Base-by-base conservation (phyloP, 2,797 vertebrate genomes). In the Urosaurus nigricauda region DNA sequence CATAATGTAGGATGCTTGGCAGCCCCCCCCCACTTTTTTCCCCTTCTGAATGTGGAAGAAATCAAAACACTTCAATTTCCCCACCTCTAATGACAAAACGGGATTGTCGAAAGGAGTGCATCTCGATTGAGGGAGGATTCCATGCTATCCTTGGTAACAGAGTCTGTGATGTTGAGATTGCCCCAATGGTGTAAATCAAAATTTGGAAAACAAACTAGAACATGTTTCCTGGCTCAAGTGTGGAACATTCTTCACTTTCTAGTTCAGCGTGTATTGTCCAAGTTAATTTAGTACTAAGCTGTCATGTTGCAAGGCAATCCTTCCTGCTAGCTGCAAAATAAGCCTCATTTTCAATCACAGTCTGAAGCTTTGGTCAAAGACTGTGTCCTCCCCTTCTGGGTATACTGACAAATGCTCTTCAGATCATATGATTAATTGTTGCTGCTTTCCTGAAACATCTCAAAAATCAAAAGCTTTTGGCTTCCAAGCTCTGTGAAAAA, bases 381-480 rank as follows among this genome's bases (percentile, higher is more conserved):
- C 29, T 83, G 29, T 51, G 70, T 24, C 40, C 32, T 21, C 37
- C 19, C 19, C 53, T 9, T 79, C 37, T 37, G 68, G 5, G 37
- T 51, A 35, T 40, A 79, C 35, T 89, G 53, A 87, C 63, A 32
- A 71, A 17, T 8, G 21, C 79, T 88, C 14, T 68, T 93, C 77
- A 89, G 37, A 43, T 32, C 78, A 1, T 73, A 82, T 88, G 63
- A 88, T 56, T 83, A 60, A 87, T 47, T n/a, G 70, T 60, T 79
- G 87, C 53, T 21, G 40, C 24, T 79, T 51, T 77, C 37, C 26
- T 16, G 65, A 60, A n/a, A 85, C 14, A 12, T 73, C 53, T 60
- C 29, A 56, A 85, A 60, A 85, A 86, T 75, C 71, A 60, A 89
- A 87, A 91, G 77, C 51, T 60, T 43, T 58, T 9, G 29, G 0